Base-by-base conservation (phyloP, 1,140 invertebrate species). In the Dufourea novaeangliae region DNA sequence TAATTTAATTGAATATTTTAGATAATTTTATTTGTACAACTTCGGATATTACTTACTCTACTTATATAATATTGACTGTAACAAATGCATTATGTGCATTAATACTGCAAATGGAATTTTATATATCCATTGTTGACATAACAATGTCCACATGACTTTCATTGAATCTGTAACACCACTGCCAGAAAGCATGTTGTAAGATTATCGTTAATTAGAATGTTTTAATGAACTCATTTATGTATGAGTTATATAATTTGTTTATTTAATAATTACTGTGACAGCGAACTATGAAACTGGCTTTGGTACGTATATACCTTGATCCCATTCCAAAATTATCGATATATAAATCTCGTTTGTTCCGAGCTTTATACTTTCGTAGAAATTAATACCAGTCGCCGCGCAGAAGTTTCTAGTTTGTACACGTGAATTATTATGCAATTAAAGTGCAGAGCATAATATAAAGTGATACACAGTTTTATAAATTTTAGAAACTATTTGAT, bases 161-260 rank as follows among this genome's bases (percentile, higher is more conserved):
- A 86, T 77, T 86, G 72, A 88, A 76, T 81, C 86, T 72, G 78
- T 56, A 69, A 79, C 39, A 84, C 70, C 86, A 90, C 88, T 89
- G 88, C 88, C 88, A 87, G 81, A 86, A 81, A 82, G 74, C 75
- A 87, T 80, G 64, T 88, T 83, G 62, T 78, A 76, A 83, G 59
- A 63, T 79, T 78, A 59, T 84, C 78, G 70, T 66, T 77, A 34
- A 78, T 63, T 37, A 67, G 25, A 81, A 84, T 81, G 71, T 71
- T 61, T 79, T 76, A 61, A 69, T 29, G 39, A 64, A 46, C 44
- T 54, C 44, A 75, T 61, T 64, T 74, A 73, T 69, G 56, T 72
- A 69, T 69, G 12, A 46, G 41, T 52, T 44, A 59, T 66, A 82
- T 57, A 75, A 71, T 56, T 79, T 72, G 56, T 57, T 77, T 73